phyloP scores from a whole-genome alignment of 2,113 vertebrate genomes.

The Actenoides hombroni region DNA sequence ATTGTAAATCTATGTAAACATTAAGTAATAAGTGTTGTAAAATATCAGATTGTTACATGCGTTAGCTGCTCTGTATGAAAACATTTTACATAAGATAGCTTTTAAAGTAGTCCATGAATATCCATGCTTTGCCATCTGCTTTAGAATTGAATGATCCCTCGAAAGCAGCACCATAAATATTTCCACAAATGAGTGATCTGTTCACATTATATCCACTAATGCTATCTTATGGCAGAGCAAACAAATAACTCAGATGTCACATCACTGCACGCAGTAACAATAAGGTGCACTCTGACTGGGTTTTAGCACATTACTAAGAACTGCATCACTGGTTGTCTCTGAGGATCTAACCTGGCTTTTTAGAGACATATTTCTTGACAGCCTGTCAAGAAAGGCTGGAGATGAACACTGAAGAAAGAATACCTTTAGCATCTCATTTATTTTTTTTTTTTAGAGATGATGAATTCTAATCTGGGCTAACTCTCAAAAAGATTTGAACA shows the following conservation, averaged over 20 bases:
- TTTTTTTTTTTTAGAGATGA: constrained; percentile 58
- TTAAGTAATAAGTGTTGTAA: constrained; percentile 36
- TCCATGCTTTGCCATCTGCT: constrained; percentile 60
- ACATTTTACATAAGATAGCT: constrained; percentile 53
- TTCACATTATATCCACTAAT: constrained; percentile 68
- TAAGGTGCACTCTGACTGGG: constrained; percentile 26
- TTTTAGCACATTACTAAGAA: constrained; percentile 32
- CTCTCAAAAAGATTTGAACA: constrained; percentile 56
- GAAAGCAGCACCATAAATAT: constrained; percentile 72
- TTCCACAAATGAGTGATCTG: constrained; percentile 71
- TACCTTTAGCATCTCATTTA: constrained; percentile 57
- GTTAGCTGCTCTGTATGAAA: constrained; percentile 39
- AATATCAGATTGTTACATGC: constrained; percentile 36
- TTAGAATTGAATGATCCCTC: constrained; percentile 61
- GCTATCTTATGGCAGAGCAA: constrained; percentile 62
- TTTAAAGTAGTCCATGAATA: constrained; percentile 58
- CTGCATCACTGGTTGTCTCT: constrained; percentile 57
- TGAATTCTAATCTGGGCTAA: constrained; percentile 52
- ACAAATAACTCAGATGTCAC: constrained; percentile 71
- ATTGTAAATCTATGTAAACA: constrained; percentile 43
- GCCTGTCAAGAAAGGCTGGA: constrained; percentile 57
- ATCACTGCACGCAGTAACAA: constrained; percentile 49
- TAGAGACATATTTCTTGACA: constrained; percentile 71
- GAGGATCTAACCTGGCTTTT: constrained; percentile 70
- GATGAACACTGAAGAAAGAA: constrained; percentile 61